Base-by-base conservation (phyloP, 1,140 invertebrate species). In the Hycleus phaleratus region DNA sequence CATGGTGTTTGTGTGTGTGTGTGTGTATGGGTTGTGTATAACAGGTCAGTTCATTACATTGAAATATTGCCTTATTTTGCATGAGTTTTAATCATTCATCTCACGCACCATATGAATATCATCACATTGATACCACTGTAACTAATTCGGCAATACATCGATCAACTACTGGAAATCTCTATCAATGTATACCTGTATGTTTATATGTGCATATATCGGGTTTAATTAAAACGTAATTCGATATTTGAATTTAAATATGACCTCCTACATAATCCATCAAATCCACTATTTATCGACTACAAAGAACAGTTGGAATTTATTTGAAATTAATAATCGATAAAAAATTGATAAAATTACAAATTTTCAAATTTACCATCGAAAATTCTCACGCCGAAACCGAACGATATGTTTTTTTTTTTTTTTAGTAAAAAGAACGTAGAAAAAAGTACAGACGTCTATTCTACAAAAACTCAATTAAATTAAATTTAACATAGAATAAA, bases 381-480 rank as follows among this genome's bases (percentile, higher is more conserved):
- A 32, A 32, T 32, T 32, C 32, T 32, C 18, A 18, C 18, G 18
- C 18, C 18, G 18, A 18, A 18, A 18, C 18, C 18, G 18, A 18
- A 18, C 18, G 32, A 5, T 1, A 32, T 32, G 4, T 1, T 32
- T 32, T 32, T 32, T 32, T 6, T 3, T 32, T 4, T 32, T 32
- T 32, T 1, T 32, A 32, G 32, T 1, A 12, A 4, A 47, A 47
- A 47, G 10, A 49, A 53, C 49, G 18, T 2, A 52, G 47, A 58
- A 58, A 52, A 46, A 59, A 45, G 38, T 39, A 26, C 11, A 57
- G n/a, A 32, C 32, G 32, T 32, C 32, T 32, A 7, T 7, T 32
- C 59, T 58, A 46, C 60, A 62, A 67, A 64, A 67, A 64, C 59
- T 66, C 63, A 60, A 68, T 67, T 66, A 67, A 68, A 68, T 66